Evolutionary conservation across 2,888 invertebrate species (phyloP), one percentile per base, ranked within the genome.

Genomic region (Nemoura dubitans): DNA sequence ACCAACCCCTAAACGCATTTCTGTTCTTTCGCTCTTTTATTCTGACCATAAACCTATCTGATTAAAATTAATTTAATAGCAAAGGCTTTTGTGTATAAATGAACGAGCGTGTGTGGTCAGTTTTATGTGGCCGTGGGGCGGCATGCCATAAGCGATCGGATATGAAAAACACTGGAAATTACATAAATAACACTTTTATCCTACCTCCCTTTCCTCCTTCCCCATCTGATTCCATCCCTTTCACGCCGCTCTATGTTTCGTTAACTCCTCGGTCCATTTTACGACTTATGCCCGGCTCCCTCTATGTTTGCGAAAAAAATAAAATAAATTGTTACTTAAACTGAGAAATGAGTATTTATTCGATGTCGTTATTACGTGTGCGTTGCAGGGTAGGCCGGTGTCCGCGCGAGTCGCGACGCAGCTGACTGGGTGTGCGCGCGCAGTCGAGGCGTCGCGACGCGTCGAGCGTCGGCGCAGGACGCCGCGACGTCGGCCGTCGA

Each of bases 401-500:
- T n/a, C n/a, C n/a, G 5, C 36, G 5, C 36, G 36, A 6, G 36
- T 3, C 36, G 2, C 59, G 59, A 59, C 59, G 59, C 59, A 21
- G 59, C 59, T 59, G 59, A 10, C 36, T 36, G 3, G 3, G 36
- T 36, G 36, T 36, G 36, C 36, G 36, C 36, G 36, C 36, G 36
- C 36, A 36, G 10, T 14, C 59, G 59, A 59, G 59, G 59, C 59
- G 59, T 21, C 59, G 59, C 59, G 59, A 59, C 16, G 59, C 59
- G 16, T 10, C 59, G 59, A 28, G 0, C 81, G 29, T 14, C 81
- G 81, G 30, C 81, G 81, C n/a, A 5, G 28, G 30, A 81, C 81
- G 30, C n/a, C 80, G 80, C 81, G 29, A 30, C 81, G 81, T 27
- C 80, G 27, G 80, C 1, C 81, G 81, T 81, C 81, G 29, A 7